phyloP scores from a whole-genome alignment of 2,797 vertebrate genomes.

The Cercopithecus neglectus region DNA sequence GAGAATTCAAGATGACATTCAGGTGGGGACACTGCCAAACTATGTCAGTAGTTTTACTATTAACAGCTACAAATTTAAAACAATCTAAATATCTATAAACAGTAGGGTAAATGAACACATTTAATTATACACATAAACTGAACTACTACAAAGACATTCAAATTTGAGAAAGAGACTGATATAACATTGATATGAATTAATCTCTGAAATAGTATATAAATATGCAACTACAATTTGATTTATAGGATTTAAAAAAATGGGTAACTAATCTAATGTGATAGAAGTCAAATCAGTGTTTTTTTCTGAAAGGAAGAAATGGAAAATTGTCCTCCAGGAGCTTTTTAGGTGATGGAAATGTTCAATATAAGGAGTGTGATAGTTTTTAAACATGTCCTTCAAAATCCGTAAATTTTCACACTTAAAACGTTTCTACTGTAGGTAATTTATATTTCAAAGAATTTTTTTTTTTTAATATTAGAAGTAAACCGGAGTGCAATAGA shows the following conservation, averaged over 20 bases:
- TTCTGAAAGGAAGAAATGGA: not conserved
- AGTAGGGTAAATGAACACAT: not conserved
- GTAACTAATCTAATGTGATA: not conserved
- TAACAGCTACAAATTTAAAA: not conserved
- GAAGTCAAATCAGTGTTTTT: not conserved
- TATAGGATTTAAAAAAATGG: not conserved
- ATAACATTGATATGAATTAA: not conserved
- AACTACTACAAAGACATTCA: not conserved
- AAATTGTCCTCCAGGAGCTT: not conserved
- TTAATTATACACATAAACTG: not conserved
- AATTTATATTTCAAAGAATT: not conserved
- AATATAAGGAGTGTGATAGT: not conserved
- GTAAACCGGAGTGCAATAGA: not conserved
- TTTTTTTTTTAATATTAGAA: not conserved
- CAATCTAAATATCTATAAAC: not conserved
- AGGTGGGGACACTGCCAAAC: not conserved
- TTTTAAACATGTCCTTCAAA: not conserved
- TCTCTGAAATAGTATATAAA: not conserved
- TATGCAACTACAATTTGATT: not conserved
- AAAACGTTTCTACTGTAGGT: not conserved
- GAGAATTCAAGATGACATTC: not conserved
- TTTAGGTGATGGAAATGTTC: not conserved
- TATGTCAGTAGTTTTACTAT: not conserved
- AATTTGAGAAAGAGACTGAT: not conserved
- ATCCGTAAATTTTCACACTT: not conserved